Evolutionary conservation across 2,797 vertebrate species (phyloP).

Genomic region (Glyptemys insculpta): DNA sequence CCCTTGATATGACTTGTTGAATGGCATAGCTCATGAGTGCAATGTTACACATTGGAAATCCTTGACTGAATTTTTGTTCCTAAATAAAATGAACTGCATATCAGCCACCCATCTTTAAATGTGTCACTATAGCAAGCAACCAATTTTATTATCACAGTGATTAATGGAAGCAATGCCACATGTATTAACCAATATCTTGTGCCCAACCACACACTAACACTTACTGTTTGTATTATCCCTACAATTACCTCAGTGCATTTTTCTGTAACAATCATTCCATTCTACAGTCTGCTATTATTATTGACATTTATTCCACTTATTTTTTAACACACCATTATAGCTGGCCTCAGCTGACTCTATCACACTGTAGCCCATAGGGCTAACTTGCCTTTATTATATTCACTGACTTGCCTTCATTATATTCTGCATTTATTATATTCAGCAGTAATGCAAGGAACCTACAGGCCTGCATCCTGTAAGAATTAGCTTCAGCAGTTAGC

Average conservation of each 20-base stretch:
- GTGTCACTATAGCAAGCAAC: background rate
- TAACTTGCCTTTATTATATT: too few species aligned
- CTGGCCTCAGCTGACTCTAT: background rate
- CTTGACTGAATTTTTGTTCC: background rate
- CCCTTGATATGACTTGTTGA: background rate
- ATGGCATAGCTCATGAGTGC: background rate
- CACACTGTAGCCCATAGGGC: too few species aligned
- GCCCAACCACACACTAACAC: background rate
- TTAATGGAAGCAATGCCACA: slow-evolving; percentile 10
- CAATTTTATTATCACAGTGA: background rate
- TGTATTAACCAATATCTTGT: background rate
- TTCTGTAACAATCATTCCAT: background rate
- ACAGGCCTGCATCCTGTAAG: too few species aligned
- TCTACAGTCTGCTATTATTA: background rate
- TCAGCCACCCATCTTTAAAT: background rate
- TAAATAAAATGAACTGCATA: background rate
- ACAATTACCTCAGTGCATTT: background rate
- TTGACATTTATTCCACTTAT: background rate
- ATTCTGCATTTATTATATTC: too few species aligned
- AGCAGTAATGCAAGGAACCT: too few species aligned
- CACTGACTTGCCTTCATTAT: too few species aligned
- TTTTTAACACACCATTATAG: background rate
- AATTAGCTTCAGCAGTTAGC: too few species aligned
- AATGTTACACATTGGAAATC: background rate
- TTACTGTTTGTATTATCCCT: background rate